Percentiles rank a stretch among this genome's conserved stretches.
phyloP scores from a whole-genome alignment of 2,113 vertebrate species.

The Megalops atlanticus region DNA sequence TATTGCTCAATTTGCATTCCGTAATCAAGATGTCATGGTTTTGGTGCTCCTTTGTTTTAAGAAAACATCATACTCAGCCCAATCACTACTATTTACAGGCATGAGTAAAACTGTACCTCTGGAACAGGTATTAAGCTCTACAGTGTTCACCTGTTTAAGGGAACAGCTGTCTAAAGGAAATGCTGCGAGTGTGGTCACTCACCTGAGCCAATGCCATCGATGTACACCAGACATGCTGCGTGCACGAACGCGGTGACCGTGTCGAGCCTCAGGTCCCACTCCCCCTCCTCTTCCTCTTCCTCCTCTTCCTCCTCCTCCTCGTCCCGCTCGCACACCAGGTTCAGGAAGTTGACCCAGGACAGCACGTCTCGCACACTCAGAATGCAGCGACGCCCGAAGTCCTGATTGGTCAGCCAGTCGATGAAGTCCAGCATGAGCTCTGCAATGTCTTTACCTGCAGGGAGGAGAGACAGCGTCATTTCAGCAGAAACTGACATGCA shows the following conservation, averaged over 20 bases:
- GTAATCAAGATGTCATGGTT: too few relatives aligned
- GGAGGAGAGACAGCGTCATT: background rate
- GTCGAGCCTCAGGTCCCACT: slow-evolving; percentile 66
- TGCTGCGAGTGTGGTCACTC: slow-evolving; percentile 23
- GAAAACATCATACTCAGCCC: too few relatives aligned
- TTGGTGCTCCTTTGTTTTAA: too few relatives aligned
- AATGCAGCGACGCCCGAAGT: slow-evolving; percentile 88
- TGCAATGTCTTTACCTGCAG: slow-evolving; percentile 79
- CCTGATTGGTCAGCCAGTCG: slow-evolving; percentile 87
- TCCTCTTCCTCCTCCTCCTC: slow-evolving; percentile 55
- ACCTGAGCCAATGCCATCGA: slow-evolving; percentile 95
- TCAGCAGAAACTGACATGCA: background rate
- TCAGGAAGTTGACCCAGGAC: slow-evolving; percentile 94
- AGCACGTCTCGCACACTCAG: slow-evolving; percentile 89
- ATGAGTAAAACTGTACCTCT: background rate
- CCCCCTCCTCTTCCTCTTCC: slow-evolving; percentile 56
- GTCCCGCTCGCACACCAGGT: slow-evolving; percentile 71
- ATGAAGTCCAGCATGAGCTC: slow-evolving; percentile 93
- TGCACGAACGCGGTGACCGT: slow-evolving; percentile 85
- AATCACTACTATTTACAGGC: background rate
- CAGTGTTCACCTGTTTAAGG: too few relatives aligned
- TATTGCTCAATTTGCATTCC: background rate
- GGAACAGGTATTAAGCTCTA: background rate
- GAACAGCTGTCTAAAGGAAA: too few relatives aligned
- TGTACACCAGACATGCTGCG: slow-evolving; percentile 89